phyloP scores from a whole-genome alignment of 2,888 invertebrate species.

The Acanthosoma haemorrhoidale region DNA sequence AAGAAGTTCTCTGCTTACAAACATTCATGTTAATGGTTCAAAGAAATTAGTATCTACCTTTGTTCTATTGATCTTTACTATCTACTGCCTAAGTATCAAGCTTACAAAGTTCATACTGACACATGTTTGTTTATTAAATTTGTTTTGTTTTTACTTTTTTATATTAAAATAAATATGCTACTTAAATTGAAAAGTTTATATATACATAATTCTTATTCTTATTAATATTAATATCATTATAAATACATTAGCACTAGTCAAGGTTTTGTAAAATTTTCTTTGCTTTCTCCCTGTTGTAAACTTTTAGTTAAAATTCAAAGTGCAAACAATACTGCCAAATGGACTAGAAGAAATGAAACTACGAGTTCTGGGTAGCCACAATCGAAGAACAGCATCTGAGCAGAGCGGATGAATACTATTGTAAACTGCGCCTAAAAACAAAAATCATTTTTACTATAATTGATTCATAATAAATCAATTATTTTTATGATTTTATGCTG shows the following conservation, averaged over 20 bases:
- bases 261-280: no score
- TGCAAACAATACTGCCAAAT: conserved; percentile 80
- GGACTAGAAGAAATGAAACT: conserved; percentile 67
- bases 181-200: background rate
- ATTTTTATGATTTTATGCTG: background rate
- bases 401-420: conserved; percentile 75
- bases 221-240: no score
- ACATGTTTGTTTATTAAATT: no score
- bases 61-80: no score
- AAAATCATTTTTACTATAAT: background rate
- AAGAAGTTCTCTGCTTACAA: no score
- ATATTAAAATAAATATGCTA: background rate
- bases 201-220: no score
- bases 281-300: conserved; percentile 52
- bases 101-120: no score
- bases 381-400: conserved; percentile 71
- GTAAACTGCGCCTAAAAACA: conserved; percentile 76
- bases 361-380: conserved; percentile 80
- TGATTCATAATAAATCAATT: background rate
- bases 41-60: no score
- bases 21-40: no score
- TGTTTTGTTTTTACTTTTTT: background rate
- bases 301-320: conserved; percentile 83
- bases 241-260: no score
- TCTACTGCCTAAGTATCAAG: no score